Conservation (phyloP, 2,888 invertebrate species). For the Saturnia pavonia region DNA sequence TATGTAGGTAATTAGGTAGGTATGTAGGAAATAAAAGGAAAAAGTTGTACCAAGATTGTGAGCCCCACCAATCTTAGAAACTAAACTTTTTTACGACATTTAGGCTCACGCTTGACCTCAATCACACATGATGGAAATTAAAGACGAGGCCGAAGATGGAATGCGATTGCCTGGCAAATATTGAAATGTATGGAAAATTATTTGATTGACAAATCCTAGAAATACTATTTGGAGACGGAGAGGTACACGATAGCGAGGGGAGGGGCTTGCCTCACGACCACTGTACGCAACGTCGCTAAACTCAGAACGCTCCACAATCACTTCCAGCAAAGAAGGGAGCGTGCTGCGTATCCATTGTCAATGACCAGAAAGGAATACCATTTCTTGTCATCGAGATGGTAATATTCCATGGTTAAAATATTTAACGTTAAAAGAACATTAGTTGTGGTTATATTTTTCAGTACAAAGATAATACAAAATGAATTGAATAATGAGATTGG, state of each 20-base stretch:
- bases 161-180: background rate
- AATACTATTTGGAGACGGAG: background rate
- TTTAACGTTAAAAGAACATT: no score
- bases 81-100: background rate
- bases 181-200: background rate
- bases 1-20: no score
- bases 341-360: background rate
- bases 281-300: background rate
- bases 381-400: slow-evolving; percentile 2
- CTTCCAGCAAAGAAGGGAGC: background rate
- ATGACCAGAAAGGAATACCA: background rate
- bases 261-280: background rate
- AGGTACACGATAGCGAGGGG: background rate
- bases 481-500: background rate
- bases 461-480: background rate
- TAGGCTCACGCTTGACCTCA: background rate
- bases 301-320: background rate
- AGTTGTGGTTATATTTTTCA: background rate
- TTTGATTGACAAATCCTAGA: background rate
- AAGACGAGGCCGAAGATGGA: background rate
- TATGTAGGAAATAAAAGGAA: background rate
- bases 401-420: background rate
- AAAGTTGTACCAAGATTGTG: slow-evolving; percentile 10
- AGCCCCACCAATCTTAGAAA: slow-evolving; percentile 19
- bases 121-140: no score